Percentiles rank a stretch among this genome's conserved stretches.
These are phyloP conservation scores for Tridacna gigas DNA, from an alignment of 2,888 invertebrate genomes.

Conservation along the genomic window DNA sequence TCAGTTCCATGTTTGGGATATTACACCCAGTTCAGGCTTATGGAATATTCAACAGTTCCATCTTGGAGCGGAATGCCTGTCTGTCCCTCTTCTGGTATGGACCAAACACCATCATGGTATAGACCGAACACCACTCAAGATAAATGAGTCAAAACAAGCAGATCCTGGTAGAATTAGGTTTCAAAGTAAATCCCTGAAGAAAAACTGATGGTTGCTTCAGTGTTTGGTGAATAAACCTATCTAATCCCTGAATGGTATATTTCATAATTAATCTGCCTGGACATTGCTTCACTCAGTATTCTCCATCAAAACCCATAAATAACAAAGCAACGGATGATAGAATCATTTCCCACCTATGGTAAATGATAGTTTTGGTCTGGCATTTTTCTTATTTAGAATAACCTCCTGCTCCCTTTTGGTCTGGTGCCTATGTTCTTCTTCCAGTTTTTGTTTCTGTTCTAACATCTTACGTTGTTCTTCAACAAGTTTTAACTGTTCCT, in stretches of 20 bases:
- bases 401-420: conserved; percentile 98
- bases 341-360: conserved; percentile 66
- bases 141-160: too few species aligned
- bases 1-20: too few species aligned
- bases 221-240: background rate
- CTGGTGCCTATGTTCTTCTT: conserved; percentile 96
- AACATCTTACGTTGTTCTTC: conserved; percentile 97
- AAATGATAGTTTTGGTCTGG: conserved; percentile 97
- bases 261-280: too few species aligned
- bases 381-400: conserved; percentile 96
- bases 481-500: conserved; percentile 97
- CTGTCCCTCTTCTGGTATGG: too few species aligned
- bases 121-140: too few species aligned
- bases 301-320: background rate
- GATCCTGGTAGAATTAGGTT: too few species aligned
- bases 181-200: background rate
- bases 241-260: background rate
- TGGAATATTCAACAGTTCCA: too few species aligned
- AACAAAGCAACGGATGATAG: background rate
- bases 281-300: too few species aligned
- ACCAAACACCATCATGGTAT: too few species aligned
- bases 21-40: too few species aligned
- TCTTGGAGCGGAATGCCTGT: too few species aligned
- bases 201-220: background rate
- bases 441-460: conserved; percentile 96